Base-by-base conservation (phyloP, 2,888 invertebrate species). In the Nemotelus nigrinus region DNA sequence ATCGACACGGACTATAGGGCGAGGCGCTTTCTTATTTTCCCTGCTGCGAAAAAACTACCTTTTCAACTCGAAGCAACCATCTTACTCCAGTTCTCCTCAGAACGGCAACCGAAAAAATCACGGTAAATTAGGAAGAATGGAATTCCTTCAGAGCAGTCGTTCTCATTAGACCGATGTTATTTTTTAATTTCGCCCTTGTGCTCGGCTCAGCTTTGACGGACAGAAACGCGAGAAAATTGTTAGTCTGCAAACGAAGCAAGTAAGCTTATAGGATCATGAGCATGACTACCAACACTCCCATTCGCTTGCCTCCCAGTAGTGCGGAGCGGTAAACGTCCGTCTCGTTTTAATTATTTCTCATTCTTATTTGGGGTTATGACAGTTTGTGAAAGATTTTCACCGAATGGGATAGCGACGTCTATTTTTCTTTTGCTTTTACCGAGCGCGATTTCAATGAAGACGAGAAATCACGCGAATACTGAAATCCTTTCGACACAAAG, bases 121-220 rank as follows among this genome's bases (percentile, higher is more conserved):
- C 55, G 39, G 67, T 72, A 79, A 77, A 77, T 79, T 79, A 60
- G 71, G 67, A 63, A 67, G 64, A 79, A 79, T 67, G 68, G 74
- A 60, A 77, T 76, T 79, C 76, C 74, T 72, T 79, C 60, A 77
- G 57, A 57, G 43, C 50, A 25, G 50, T 45, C 41, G 72, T 67
- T 77, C 77, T 79, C 79, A 79, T 79, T 79, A 79, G 77, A 53
- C 77, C 79, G 77, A 72, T 77, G 79, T 79, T 79, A 76, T 79
- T 79, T 79, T 79, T 79, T 76, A 79, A 77, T 79, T 79, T 79
- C 74, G 77, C 68, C 74, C 60, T 47, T 67, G 77, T 65, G 63
- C 53, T 41, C 2, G 5, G 43, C 44, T 45, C 47, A 4, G 25
- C 48, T 39, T 44, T 48, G 63, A 74, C 48, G 72, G 60, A 45